Conservation (phyloP, 2,797 vertebrate genomes). For the Gadopsis marmoratus region DNA sequence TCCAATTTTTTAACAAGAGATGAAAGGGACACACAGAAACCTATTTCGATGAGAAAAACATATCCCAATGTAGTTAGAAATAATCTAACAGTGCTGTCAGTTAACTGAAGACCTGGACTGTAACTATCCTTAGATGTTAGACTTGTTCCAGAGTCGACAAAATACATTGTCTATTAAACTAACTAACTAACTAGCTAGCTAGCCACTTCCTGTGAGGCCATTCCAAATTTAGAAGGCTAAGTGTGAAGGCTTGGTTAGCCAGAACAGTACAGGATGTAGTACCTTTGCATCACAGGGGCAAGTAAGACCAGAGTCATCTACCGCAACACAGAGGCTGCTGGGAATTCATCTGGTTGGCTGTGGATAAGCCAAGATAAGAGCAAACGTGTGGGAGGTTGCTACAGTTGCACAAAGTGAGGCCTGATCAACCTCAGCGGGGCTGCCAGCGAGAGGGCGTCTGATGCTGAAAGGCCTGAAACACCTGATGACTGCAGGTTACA, state of each 20-base stretch:
- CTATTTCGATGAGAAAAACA: too few relatives aligned
- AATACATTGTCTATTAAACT: constrained; percentile 12
- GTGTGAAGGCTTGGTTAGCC: constrained; percentile 15
- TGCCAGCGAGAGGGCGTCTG: constrained; percentile 64
- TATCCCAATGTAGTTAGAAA: too few relatives aligned
- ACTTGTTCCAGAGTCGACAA: constrained; percentile 28
- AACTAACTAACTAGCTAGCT: neutral
- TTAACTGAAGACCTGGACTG: neutral
- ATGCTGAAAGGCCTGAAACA: constrained; percentile 67
- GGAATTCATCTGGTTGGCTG: constrained; percentile 52
- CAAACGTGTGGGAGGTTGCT: constrained; percentile 62
- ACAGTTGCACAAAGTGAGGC: constrained; percentile 56
- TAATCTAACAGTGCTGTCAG: neutral
- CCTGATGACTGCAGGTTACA: constrained; percentile 72
- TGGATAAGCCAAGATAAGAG: constrained; percentile 60
- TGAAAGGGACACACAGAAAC: too few relatives aligned
- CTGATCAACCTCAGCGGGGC: constrained; percentile 58
- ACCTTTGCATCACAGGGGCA: constrained; percentile 31
- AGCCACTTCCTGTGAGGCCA: constrained; percentile 29
- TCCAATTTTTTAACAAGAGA: too few relatives aligned
- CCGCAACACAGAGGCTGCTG: constrained; percentile 33
- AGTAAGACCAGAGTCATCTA: constrained; percentile 35
- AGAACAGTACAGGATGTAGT: constrained; percentile 14
- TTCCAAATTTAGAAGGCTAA: constrained; percentile 23
- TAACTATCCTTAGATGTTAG: constrained; percentile 5